Evolutionary conservation across 2,113 vertebrate species (phyloP), one percentile per base, ranked within the genome.

Genomic region (Salvelinus sp.): DNA sequence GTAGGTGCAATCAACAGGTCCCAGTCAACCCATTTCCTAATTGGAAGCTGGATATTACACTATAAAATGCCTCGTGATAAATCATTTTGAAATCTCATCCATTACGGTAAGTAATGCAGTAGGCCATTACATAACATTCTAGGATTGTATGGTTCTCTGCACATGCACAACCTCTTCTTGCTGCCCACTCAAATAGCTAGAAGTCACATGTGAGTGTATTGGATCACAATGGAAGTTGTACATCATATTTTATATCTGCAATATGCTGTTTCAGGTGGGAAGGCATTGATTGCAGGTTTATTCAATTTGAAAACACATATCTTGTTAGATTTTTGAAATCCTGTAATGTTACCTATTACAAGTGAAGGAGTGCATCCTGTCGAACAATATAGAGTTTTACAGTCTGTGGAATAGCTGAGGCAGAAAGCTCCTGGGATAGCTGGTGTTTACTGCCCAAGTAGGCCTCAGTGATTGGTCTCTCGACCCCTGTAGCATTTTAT

Each of bases 371-470:
- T 75, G 86, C 88, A 83, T 83, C 83, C 64, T 82, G 75, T 80
- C 79, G 70, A 85, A 80, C 90, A 88, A 90, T 88, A 76, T 86
- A 82, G 88, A 88, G 82, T 86, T 89, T 86, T 82, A 84, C 91
- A 91, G 91, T 91, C 88, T 91, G 90, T 86, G 28, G 47, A 86
- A 83, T 87, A 72, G 81, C 86, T 90, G 83, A 78, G 81, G 85
- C 87, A 88, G 84, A 85, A 87, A 82, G 72, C 89, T 82, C 87
- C 64, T 70, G 88, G 85, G 88, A 90, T 33, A 65, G 25, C 79
- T 62, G 58, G 58, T 88, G 87, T 88, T 88, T 92, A 84, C 83
- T 85, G 79, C 82, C 82, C 1, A 57, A 70, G 68, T 81, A 82
- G 84, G 78, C 80, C 82, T 79, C 82, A 25, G 28, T 74, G 84